A percentile compares a stretch with the other conserved stretches of the same genome.
Conservation (phyloP, 1,140 invertebrate genomes). For the Lepidurus apus region DNA sequence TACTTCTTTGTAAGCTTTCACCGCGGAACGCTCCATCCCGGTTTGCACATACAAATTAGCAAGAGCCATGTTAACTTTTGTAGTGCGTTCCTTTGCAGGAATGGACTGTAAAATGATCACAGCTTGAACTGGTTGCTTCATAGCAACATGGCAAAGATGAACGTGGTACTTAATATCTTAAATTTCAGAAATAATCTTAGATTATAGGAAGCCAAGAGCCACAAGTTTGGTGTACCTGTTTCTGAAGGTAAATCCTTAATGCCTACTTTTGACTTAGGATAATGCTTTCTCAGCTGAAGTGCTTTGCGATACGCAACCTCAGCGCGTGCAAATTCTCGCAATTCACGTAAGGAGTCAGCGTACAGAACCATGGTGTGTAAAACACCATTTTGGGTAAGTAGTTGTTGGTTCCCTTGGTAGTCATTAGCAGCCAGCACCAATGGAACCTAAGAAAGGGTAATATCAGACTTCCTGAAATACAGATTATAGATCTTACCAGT, state of each 20-base stretch:
- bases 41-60: conserved; percentile 64
- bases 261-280: conserved; percentile 55
- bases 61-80: conserved; percentile 65
- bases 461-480: neutral
- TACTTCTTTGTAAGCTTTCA: conserved; percentile 68
- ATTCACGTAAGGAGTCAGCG: conserved; percentile 60
- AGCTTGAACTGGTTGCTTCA: conserved; percentile 59
- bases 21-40: conserved; percentile 65
- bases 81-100: conserved; percentile 60
- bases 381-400: conserved; percentile 52
- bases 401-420: conserved; percentile 52
- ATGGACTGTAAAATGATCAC: conserved; percentile 61
- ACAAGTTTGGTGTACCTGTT: conserved; percentile 45
- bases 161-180: conserved; percentile 72
- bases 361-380: conserved; percentile 61
- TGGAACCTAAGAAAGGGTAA: conserved; percentile 52
- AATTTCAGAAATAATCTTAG: conserved; percentile 34
- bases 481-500: conserved; percentile 41
- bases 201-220: no score
- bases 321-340: conserved; percentile 59
- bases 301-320: conserved; percentile 62
- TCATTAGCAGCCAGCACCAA: conserved; percentile 60
- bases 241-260: conserved; percentile 45
- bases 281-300: conserved; percentile 60
- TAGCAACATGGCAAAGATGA: conserved; percentile 59